A percentile compares a stretch with the other conserved stretches of the same genome.
These are phyloP conservation scores for Phylloscopus collybita DNA, from an alignment of 2,797 vertebrate genomes.

Conservation along the genomic window DNA sequence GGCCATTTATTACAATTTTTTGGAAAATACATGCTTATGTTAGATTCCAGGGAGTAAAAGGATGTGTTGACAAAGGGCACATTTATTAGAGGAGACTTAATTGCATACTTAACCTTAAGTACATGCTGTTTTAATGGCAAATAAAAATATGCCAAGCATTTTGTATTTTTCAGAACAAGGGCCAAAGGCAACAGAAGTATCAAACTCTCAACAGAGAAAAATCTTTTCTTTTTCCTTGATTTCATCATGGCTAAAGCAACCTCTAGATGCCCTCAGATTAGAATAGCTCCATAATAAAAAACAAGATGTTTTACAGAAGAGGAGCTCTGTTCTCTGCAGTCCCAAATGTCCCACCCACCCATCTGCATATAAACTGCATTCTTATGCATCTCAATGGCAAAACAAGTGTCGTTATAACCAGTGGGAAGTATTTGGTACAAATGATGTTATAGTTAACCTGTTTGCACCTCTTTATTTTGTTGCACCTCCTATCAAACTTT, in stretches of 20 bases:
- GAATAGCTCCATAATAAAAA: not conserved
- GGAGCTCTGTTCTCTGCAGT: not conserved
- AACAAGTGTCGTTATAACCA: not conserved
- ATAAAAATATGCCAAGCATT: constrained; percentile 1
- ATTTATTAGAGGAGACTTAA: constrained; percentile 36
- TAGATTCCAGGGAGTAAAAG: not conserved
- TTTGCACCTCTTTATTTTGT: not conserved
- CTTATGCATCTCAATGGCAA: not conserved
- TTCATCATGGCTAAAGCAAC: not conserved
- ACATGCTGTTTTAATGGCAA: not conserved
- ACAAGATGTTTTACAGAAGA: not conserved
- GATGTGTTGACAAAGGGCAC: not conserved
- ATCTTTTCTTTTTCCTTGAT: not conserved
- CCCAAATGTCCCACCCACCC: not conserved
- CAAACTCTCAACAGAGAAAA: not conserved
- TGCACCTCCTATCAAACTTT: not conserved
- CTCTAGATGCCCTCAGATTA: not conserved
- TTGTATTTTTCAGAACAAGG: not conserved
- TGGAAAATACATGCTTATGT: not conserved
- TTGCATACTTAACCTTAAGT: constrained; percentile 31
- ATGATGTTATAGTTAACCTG: not conserved
- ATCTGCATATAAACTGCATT: not conserved
- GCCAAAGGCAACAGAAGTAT: not conserved
- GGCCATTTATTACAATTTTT: not conserved
- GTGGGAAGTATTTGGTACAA: not conserved